Evolutionary conservation across 2,888 invertebrate genomes (phyloP).

Genomic region (Peribatodes rhomboidaria): DNA sequence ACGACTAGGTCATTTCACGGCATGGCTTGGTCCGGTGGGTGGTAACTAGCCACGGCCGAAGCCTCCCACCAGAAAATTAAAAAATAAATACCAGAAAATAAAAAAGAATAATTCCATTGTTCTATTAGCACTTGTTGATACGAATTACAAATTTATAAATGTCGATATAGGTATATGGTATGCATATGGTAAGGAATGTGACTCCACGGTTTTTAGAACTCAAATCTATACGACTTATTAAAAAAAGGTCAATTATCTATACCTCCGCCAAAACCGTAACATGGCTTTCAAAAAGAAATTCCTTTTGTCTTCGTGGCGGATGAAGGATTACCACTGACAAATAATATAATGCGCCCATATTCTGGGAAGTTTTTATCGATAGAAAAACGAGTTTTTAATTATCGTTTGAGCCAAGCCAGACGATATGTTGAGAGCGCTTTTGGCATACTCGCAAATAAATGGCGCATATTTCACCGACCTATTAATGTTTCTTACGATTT

Average conservation of each 20-base stretch:
- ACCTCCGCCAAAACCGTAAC: constrained; percentile 20
- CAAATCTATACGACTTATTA: constrained; percentile 45
- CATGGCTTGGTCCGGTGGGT: too few species aligned
- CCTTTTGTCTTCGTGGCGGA: constrained; percentile 42
- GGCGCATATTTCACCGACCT: constrained; percentile 34
- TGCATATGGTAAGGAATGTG: constrained; percentile 37
- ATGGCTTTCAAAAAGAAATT: constrained; percentile 28
- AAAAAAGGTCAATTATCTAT: constrained; percentile 32
- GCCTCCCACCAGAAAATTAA: too few species aligned
- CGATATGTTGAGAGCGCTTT: constrained; percentile 36
- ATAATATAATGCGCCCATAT: constrained; percentile 38
- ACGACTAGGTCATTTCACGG: too few species aligned
- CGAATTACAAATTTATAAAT: constrained; percentile 34
- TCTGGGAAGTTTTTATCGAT: constrained; percentile 30
- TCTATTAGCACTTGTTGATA: constrained; percentile 37
- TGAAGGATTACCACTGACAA: constrained; percentile 38
- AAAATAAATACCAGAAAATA: too few species aligned
- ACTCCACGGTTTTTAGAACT: constrained; percentile 48
- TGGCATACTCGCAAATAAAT: constrained; percentile 39
- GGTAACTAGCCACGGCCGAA: too few species aligned
- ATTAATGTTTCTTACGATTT: constrained; percentile 20
- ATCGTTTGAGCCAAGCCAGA: constrained; percentile 34
- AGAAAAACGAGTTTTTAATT: constrained; percentile 30
- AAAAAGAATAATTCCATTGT: constrained; percentile 39
- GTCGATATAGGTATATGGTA: constrained; percentile 13